These are phyloP conservation scores for Acleris literana DNA, from an alignment of 2,888 invertebrate genomes.

Conservation along the genomic window DNA sequence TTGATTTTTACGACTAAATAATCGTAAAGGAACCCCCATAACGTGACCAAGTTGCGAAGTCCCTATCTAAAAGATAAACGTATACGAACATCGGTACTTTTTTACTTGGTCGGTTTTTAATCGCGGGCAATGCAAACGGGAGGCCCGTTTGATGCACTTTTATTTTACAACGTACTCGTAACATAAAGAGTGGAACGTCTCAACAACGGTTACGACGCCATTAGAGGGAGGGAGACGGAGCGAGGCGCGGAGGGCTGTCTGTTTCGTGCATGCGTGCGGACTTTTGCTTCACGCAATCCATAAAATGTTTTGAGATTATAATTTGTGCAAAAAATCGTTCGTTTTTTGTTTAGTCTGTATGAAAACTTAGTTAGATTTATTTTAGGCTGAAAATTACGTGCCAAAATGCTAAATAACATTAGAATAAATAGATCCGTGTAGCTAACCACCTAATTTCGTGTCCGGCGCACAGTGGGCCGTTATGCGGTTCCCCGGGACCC, in stretches of 20 bases:
- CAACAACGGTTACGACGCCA: constrained; percentile 70
- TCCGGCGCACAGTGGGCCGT: constrained; percentile 59
- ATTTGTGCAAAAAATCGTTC: not conserved
- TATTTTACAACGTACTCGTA: constrained; percentile 81
- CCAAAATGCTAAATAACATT: constrained; percentile 19
- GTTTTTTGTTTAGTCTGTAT: not conserved
- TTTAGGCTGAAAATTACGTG: not conserved
- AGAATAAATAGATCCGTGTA: constrained; percentile 47
- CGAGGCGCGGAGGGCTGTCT: constrained; percentile 43
- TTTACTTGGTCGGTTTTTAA: constrained; percentile 66
- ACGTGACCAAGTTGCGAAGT: constrained; percentile 59
- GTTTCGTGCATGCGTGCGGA: constrained; percentile 44
- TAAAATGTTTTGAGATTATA: constrained; percentile 14
- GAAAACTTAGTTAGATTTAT: no score
- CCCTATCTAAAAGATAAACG: constrained; percentile 43
- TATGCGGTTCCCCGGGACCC: constrained; percentile 70
- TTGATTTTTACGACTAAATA: constrained; percentile 85
- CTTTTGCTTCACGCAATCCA: constrained; percentile 3
- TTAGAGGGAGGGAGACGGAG: constrained; percentile 57
- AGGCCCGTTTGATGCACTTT: constrained; percentile 81
- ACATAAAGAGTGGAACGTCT: constrained; percentile 81
- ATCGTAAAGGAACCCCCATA: constrained; percentile 82
- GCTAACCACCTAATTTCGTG: constrained; percentile 66
- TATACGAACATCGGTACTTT: constrained; percentile 44
- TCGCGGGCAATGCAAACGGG: constrained; percentile 79